Conservation (phyloP, 2,888 invertebrate species). For the Crematogaster levior region DNA sequence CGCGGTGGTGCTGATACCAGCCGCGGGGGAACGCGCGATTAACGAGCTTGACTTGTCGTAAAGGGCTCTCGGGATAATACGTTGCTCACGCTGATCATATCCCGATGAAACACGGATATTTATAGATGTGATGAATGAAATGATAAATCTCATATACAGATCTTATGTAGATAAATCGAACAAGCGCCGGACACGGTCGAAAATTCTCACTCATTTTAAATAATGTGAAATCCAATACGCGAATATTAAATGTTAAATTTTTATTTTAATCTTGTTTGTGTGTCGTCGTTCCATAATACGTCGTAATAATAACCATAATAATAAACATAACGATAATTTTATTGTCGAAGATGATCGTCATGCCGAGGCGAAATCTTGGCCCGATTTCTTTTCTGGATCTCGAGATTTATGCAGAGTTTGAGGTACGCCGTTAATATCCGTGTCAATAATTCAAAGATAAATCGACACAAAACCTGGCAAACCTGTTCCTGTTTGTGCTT, state of each 20-base stretch:
- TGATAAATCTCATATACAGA: constrained; percentile 18
- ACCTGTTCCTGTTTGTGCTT: constrained; percentile 36
- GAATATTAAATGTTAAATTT: background rate
- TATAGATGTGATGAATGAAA: background rate
- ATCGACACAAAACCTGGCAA: constrained; percentile 29
- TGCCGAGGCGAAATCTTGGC: constrained; percentile 59
- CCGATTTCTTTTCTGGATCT: constrained; percentile 55
- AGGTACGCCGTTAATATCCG: constrained; percentile 47
- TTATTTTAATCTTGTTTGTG: background rate
- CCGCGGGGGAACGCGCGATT: constrained; percentile 33
- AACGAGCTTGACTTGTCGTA: constrained; percentile 25
- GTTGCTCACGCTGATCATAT: background rate
- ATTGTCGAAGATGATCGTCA: constrained; percentile 39
- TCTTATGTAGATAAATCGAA: background rate
- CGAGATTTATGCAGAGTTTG: constrained; percentile 59
- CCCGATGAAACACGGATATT: constrained; percentile 4
- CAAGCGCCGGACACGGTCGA: background rate
- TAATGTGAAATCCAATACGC: background rate
- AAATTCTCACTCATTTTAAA: background rate
- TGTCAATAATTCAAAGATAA: constrained; percentile 55
- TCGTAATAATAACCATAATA: too few species aligned
- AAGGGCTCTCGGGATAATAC: constrained; percentile 19
- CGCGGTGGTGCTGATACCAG: constrained; percentile 34
- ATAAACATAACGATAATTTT: constrained; percentile 48
- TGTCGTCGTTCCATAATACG: background rate